Evolutionary conservation across 2,797 vertebrate species (phyloP).

Genomic region (Pangasius larnaudii): DNA sequence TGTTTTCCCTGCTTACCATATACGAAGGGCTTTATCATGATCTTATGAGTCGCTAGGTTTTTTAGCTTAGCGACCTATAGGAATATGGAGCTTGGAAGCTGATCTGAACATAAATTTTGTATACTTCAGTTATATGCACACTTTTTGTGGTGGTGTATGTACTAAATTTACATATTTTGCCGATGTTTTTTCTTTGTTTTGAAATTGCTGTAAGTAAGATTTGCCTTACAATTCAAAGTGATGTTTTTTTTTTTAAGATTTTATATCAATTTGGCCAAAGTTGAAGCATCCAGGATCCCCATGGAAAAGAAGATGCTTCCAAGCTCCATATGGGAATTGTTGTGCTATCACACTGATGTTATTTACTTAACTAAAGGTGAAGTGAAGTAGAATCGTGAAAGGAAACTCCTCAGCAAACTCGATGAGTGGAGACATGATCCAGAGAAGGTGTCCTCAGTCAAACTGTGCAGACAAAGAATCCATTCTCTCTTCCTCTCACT

Average conservation of each 20-base stretch:
- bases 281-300: neutral
- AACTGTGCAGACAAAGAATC: constrained; percentile 15
- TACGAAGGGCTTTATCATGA: neutral
- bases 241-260: no score
- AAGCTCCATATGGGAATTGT: neutral
- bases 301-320: neutral
- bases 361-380: neutral
- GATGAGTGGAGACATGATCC: constrained; percentile 13
- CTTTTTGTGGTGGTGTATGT: neutral
- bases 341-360: neutral
- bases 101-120: neutral
- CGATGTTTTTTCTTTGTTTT: neutral
- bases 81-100: neutral
- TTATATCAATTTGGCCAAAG: neutral
- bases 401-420: neutral
- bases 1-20: neutral
- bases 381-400: constrained; percentile 3
- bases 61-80: neutral
- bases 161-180: neutral
- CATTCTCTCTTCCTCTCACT: neutral
- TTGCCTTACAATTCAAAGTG: no score
- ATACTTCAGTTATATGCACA: no score
- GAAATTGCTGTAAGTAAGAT: neutral
- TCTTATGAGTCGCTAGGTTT: neutral
- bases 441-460: constrained; percentile 7